A percentile compares a stretch with the other conserved stretches of the same genome.
These are phyloP conservation scores for Nasua narica DNA, from an alignment of 2,797 vertebrate species.

Conservation along the genomic window DNA sequence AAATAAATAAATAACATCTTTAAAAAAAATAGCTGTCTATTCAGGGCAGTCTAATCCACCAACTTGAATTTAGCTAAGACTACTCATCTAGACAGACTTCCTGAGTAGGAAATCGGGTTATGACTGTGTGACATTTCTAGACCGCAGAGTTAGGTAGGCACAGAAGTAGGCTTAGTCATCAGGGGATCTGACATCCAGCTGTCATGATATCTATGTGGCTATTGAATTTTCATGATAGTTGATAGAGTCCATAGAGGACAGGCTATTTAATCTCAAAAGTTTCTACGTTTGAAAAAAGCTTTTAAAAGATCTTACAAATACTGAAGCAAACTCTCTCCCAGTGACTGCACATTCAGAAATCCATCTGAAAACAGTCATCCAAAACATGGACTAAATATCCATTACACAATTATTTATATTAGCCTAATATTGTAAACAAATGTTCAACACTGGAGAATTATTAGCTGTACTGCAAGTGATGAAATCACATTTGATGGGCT, in stretches of 20 bases:
- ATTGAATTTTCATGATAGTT: neutral
- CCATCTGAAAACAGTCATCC: conserved; percentile 40
- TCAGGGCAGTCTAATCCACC: neutral
- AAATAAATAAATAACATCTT: no score
- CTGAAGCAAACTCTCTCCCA: neutral
- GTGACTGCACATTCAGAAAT: neutral
- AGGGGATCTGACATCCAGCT: neutral
- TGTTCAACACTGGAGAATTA: conserved; percentile 4
- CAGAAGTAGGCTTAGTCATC: neutral
- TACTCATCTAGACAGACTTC: neutral
- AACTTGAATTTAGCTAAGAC: neutral
- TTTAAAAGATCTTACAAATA: neutral
- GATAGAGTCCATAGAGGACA: neutral
- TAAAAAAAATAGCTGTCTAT: neutral
- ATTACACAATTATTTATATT: conserved; percentile 52
- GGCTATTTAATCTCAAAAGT: neutral
- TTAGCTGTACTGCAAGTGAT: conserved; percentile 29
- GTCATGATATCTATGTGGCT: neutral
- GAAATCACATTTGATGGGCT: conserved; percentile 29
- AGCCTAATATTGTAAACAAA: conserved; percentile 19
- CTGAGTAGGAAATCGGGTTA: neutral
- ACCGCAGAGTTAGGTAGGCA: neutral
- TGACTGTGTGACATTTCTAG: neutral
- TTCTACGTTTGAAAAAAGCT: neutral
- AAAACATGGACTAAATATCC: neutral